These are phyloP conservation scores for Pterois miles DNA, from an alignment of 2,797 vertebrate species.

Conservation along the genomic window DNA sequence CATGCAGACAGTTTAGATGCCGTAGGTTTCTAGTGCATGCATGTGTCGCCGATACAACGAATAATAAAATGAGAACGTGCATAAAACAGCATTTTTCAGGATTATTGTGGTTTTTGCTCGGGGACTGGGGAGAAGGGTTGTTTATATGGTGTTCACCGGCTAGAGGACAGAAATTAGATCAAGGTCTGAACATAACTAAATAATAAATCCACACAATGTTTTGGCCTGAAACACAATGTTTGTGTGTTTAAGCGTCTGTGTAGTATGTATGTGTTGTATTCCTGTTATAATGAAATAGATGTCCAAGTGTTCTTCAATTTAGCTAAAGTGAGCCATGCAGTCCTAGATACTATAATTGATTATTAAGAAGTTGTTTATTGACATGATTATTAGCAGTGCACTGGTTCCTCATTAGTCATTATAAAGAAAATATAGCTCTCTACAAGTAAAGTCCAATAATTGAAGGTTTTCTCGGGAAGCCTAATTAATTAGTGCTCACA, in stretches of 20 bases:
- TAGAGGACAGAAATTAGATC: background rate
- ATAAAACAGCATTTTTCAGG: background rate
- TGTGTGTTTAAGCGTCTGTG: background rate
- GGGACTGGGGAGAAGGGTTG: background rate
- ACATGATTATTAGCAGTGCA: background rate
- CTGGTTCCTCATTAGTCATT: constrained; percentile 12
- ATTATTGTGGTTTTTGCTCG: background rate
- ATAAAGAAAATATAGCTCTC: background rate
- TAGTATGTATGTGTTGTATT: background rate
- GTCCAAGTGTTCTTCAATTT: background rate
- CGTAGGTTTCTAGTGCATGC: background rate
- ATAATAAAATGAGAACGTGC: background rate
- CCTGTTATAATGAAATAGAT: background rate
- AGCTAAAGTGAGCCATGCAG: background rate
- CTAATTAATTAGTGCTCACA: constrained; percentile 18
- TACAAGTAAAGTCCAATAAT: background rate
- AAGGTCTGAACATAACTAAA: constrained; percentile 4
- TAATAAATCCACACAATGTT: background rate
- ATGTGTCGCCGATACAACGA: background rate
- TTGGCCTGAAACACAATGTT: background rate
- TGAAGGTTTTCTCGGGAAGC: background rate
- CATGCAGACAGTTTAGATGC: background rate
- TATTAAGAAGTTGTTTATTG: background rate
- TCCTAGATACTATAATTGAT: background rate
- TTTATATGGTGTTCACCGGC: background rate